phyloP scores from a whole-genome alignment of 2,888 invertebrate genomes.

The Brassicogethes aeneus region DNA sequence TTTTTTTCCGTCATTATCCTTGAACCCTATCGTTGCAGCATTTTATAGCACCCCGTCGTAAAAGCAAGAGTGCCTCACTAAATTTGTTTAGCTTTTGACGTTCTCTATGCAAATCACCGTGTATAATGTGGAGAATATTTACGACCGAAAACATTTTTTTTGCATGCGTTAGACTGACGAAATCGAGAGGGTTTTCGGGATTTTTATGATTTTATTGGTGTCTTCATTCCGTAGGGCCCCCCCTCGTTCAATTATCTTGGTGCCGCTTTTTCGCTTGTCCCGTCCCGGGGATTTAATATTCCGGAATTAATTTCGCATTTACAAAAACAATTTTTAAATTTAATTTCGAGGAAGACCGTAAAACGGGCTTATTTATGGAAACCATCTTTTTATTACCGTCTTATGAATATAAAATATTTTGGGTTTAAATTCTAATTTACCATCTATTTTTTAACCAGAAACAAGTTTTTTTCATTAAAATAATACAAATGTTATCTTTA shows the following conservation, averaged over 20 bases:
- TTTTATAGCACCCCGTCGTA: slow-evolving; percentile 3
- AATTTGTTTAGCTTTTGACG: slow-evolving; percentile 14
- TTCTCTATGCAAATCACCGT: slow-evolving; percentile 27
- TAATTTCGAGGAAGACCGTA: background rate
- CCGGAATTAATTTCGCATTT: background rate
- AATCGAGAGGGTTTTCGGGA: slow-evolving; percentile 12
- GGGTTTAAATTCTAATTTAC: no score
- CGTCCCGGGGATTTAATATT: background rate
- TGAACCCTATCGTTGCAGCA: background rate
- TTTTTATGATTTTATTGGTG: slow-evolving; percentile 31
- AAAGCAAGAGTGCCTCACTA: slow-evolving; percentile 3
- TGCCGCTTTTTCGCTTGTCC: background rate
- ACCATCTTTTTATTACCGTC: no score
- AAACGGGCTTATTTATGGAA: no score
- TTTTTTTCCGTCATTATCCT: slow-evolving; percentile 2
- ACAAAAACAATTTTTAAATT: background rate
- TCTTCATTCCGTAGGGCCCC: slow-evolving; percentile 26
- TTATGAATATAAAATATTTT: no score
- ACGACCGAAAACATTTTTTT: slow-evolving; percentile 26
- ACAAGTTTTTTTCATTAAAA: no score
- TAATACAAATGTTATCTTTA: no score
- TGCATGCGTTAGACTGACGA: slow-evolving; percentile 6
- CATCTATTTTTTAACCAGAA: no score
- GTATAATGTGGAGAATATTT: slow-evolving; percentile 23
- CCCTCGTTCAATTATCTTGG: background rate